Percentiles rank a stretch among this genome's conserved stretches.
Conservation (phyloP, 2,113 vertebrate species). For the Chaetodon auriga region DNA sequence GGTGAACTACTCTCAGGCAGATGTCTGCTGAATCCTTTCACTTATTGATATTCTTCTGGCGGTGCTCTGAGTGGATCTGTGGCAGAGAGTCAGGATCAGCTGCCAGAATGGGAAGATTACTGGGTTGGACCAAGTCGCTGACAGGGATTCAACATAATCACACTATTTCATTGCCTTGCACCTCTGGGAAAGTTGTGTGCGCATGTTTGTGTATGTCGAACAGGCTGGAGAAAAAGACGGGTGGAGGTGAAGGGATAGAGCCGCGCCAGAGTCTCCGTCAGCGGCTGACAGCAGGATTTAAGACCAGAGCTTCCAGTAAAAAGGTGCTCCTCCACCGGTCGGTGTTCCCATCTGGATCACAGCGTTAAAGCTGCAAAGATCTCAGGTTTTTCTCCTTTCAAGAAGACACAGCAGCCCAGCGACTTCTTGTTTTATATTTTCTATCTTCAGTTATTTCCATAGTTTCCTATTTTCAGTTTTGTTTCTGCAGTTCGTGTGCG, state of each 20-base stretch:
- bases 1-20: not conserved
- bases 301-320: slow-evolving; percentile 29
- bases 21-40: slow-evolving; percentile 15
- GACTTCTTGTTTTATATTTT: not conserved
- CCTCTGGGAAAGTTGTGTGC: slow-evolving; percentile 32
- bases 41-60: slow-evolving; percentile 18
- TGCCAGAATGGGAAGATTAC: slow-evolving; percentile 31
- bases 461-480: not conserved
- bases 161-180: slow-evolving; percentile 31
- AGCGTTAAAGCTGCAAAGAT: not conserved
- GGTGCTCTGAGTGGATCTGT: slow-evolving; percentile 23
- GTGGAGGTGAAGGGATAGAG: slow-evolving; percentile 10
- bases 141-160: slow-evolving; percentile 43
- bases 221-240: not conserved
- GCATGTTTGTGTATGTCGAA: not conserved
- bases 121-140: slow-evolving; percentile 1
- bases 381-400: too few relatives aligned
- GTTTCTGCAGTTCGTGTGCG: not conserved
- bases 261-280: slow-evolving; percentile 10
- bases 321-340: not conserved
- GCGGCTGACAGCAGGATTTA: slow-evolving; percentile 40
- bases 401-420: not conserved
- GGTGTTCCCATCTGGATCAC: slow-evolving; percentile 1
- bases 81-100: slow-evolving; percentile 23
- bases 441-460: not conserved